phyloP scores from a whole-genome alignment of 2,888 invertebrate species.

The Dorcus hopei region DNA sequence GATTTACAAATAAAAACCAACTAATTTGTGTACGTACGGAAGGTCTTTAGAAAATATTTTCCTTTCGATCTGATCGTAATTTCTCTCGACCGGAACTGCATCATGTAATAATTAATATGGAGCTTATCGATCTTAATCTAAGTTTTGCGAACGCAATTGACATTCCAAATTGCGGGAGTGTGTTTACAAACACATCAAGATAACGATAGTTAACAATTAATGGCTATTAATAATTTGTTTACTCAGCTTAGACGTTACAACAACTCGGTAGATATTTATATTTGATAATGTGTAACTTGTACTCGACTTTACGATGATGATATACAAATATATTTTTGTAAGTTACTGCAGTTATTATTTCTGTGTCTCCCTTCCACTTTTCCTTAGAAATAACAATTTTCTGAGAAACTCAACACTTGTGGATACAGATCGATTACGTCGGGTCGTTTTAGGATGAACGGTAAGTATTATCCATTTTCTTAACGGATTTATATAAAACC shows the following conservation, averaged over 20 bases:
- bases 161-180: background rate
- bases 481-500: background rate
- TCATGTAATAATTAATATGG: too few species aligned
- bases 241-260: slow-evolving; percentile 1
- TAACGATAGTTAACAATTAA: slow-evolving; percentile 1
- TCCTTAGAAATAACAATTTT: slow-evolving; percentile 17
- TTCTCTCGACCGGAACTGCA: too few species aligned
- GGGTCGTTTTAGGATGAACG: too few species aligned
- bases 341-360: slow-evolving; percentile 25
- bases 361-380: slow-evolving; percentile 12
- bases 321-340: slow-evolving; percentile 35
- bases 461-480: background rate
- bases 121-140: too few species aligned
- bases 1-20: too few species aligned
- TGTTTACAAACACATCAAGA: slow-evolving; percentile 1
- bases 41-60: too few species aligned
- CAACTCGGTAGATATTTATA: slow-evolving; percentile 3
- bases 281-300: slow-evolving; percentile 3
- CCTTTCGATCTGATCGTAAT: too few species aligned
- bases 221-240: slow-evolving; percentile 1
- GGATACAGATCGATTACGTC: slow-evolving; percentile 6
- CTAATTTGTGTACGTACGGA: too few species aligned
- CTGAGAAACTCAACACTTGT: slow-evolving; percentile 10
- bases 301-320: slow-evolving; percentile 22
- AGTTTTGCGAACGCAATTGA: background rate